Percentiles rank a stretch among this genome's conserved stretches.
Evolutionary conservation across 2,797 vertebrate species (phyloP).

Genomic region (Argentina silus): DNA sequence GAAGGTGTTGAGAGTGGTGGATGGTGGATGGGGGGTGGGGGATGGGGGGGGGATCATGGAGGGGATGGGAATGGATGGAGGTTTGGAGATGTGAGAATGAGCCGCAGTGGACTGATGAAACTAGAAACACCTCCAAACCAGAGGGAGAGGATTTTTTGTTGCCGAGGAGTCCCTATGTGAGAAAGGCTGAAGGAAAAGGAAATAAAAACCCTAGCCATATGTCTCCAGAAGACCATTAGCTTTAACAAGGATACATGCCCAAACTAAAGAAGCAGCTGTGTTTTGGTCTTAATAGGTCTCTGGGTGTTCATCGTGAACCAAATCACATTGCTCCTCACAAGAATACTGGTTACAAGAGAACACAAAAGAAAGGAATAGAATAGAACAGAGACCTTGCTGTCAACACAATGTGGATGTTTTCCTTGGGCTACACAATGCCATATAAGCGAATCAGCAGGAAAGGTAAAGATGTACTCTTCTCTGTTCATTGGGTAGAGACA

Average conservation of each 20-base stretch:
- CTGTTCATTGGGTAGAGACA: background rate
- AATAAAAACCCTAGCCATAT: background rate
- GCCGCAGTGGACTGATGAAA: slow-evolving; percentile 70
- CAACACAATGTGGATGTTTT: too few relatives aligned
- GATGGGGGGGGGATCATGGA: slow-evolving; percentile 40
- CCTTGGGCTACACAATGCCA: background rate
- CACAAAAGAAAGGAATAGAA: too few relatives aligned
- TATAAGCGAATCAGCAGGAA: background rate
- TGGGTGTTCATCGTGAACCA: too few relatives aligned
- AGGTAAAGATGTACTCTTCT: slow-evolving; percentile 7
- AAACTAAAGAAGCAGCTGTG: background rate
- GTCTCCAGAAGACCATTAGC: background rate
- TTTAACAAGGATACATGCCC: background rate
- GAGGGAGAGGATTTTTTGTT: slow-evolving; percentile 36
- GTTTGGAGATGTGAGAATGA: slow-evolving; percentile 64
- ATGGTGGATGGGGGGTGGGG: background rate
- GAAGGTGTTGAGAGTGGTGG: background rate
- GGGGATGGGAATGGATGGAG: slow-evolving; percentile 58
- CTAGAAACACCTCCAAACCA: slow-evolving; percentile 69
- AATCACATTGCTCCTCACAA: too few relatives aligned
- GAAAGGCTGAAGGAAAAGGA: background rate
- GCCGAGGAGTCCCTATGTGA: slow-evolving; percentile 12
- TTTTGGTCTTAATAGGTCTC: too few relatives aligned
- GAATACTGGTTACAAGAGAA: too few relatives aligned
- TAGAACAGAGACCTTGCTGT: too few relatives aligned